Conservation (phyloP, 2,888 invertebrate genomes). For the Hypselothyrea guttata region DNA sequence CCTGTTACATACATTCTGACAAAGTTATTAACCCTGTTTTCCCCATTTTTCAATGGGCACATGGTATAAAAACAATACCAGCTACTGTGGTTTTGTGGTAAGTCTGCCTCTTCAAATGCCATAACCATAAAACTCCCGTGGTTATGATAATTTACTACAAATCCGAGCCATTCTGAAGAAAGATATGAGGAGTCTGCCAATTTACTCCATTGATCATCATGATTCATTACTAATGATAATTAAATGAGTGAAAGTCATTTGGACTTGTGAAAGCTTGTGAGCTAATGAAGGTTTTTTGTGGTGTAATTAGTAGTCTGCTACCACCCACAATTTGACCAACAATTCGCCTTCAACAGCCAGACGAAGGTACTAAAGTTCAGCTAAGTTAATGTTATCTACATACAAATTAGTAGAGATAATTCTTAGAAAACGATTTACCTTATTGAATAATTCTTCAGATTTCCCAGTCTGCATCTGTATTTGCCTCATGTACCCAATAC, state of each 20-base stretch:
- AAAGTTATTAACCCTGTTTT: too few species aligned
- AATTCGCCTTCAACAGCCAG: not conserved
- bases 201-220: constrained; percentile 14
- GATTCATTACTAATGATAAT: constrained; percentile 27
- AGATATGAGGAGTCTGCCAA: constrained; percentile 28
- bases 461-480: too few species aligned
- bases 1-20: too few species aligned
- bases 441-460: too few species aligned
- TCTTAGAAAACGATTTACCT: too few species aligned
- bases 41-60: too few species aligned
- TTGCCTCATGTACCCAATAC: too few species aligned
- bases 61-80: too few species aligned
- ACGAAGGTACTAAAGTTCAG: constrained; percentile 36
- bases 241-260: constrained; percentile 63
- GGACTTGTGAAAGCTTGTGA: constrained; percentile 60
- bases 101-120: constrained; percentile 29
- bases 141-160: constrained; percentile 15
- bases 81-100: constrained; percentile 21
- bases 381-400: constrained; percentile 21
- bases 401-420: too few species aligned
- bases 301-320: constrained; percentile 56
- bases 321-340: constrained; percentile 17
- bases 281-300: constrained; percentile 63
- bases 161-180: constrained; percentile 43
- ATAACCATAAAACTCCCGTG: constrained; percentile 20